Conservation (phyloP, 92 coral and sea anemone genomes). For the Muricea muricata region DNA sequence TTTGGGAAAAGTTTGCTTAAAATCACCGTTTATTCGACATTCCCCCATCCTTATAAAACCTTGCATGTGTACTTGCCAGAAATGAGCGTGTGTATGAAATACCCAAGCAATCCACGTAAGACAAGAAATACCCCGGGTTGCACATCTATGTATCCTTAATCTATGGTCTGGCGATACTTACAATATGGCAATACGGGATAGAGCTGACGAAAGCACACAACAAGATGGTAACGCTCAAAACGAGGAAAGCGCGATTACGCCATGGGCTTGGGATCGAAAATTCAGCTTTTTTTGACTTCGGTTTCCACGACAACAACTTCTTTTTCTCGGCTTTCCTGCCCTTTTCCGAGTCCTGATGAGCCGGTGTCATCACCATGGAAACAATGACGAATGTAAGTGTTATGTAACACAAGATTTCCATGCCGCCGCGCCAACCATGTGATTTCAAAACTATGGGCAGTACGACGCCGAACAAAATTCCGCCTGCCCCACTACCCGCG, state of each 20-base stretch:
- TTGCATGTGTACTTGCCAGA: too few relatives aligned
- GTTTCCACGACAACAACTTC: background rate
- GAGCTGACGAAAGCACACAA: conserved; percentile 77
- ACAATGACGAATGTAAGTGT: conserved; percentile 69
- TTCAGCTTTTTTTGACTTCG: conserved; percentile 16
- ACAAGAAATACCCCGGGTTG: too few relatives aligned
- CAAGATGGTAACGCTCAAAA: conserved; percentile 68
- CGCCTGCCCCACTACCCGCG: conserved; percentile 86
- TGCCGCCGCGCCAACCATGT: conserved; percentile 71
- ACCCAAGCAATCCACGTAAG: too few relatives aligned
- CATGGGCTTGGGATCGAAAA: conserved; percentile 67
- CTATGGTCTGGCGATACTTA: too few relatives aligned
- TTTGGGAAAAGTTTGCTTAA: too few relatives aligned
- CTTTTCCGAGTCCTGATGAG: conserved; percentile 47
- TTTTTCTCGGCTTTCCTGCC: conserved; percentile 26
- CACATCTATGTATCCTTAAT: too few relatives aligned
- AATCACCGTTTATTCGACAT: too few relatives aligned
- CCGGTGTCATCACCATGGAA: conserved; percentile 75
- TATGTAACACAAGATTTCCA: conserved; percentile 67
- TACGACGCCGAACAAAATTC: conserved; percentile 61
- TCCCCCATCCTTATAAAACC: too few relatives aligned
- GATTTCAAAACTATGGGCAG: conserved; percentile 61
- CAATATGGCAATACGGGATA: conserved; percentile 86
- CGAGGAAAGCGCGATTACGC: conserved; percentile 78
- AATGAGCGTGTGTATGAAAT: too few relatives aligned